phyloP scores from a whole-genome alignment of 2,888 invertebrate species.

The Limnephilus marmoratus region DNA sequence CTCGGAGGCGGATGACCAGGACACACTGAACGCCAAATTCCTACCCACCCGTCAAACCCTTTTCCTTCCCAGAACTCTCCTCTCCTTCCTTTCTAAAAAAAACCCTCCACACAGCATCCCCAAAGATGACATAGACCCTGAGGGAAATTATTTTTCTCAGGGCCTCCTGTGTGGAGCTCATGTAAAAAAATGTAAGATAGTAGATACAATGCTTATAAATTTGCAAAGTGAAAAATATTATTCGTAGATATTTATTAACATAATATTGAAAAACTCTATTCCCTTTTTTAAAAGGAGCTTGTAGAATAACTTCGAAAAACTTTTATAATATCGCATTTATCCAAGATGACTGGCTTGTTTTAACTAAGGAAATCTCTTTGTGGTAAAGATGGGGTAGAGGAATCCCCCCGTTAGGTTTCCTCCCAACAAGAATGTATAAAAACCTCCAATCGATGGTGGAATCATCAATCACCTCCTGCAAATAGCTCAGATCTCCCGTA shows the following conservation, averaged over 20 bases:
- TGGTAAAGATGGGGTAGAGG: not conserved
- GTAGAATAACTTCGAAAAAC: not conserved
- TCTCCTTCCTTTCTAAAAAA: too few species aligned
- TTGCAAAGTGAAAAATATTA: too few species aligned
- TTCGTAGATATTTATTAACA: not conserved
- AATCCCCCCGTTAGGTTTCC: not conserved
- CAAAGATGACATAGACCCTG: too few species aligned
- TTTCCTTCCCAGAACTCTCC: too few species aligned
- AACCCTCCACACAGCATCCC: too few species aligned
- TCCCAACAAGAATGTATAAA: slow-evolving; percentile 30
- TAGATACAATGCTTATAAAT: too few species aligned
- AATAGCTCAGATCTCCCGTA: slow-evolving; percentile 46
- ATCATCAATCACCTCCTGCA: slow-evolving; percentile 42
- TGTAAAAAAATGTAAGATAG: too few species aligned
- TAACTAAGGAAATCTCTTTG: slow-evolving; percentile 38
- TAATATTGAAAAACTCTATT: not conserved
- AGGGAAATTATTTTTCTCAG: too few species aligned
- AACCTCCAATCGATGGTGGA: slow-evolving; percentile 39
- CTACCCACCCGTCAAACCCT: too few species aligned
- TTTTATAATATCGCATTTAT: slow-evolving; percentile 25
- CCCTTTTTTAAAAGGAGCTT: not conserved
- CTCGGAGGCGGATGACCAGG: too few species aligned
- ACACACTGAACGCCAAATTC: too few species aligned
- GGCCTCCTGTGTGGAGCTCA: too few species aligned
- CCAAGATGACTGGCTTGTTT: slow-evolving; percentile 42